Percentiles rank a stretch among this genome's conserved stretches.
phyloP scores from a whole-genome alignment of 2,113 vertebrate genomes.

The Thomomys bottae region DNA sequence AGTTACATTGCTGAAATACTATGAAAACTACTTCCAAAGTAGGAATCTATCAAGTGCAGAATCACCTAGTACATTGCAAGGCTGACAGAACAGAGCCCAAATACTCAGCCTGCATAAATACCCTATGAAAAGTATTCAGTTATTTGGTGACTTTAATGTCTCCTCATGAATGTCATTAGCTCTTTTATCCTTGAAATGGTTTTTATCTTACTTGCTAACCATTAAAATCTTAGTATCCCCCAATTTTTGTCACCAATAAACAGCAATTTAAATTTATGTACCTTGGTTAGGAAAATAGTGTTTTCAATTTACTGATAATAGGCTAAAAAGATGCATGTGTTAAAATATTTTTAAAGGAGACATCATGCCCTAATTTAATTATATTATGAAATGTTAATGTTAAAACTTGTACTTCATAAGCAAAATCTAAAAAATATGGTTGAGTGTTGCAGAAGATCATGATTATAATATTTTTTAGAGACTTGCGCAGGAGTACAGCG shows the following conservation, averaged over 20 bases:
- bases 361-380: slow-evolving; percentile 25
- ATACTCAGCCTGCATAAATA: not conserved
- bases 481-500: slow-evolving; percentile 47
- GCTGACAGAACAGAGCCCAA: not conserved
- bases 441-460: slow-evolving; percentile 58
- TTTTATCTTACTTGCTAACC: slow-evolving; percentile 33
- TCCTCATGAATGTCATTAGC: not conserved
- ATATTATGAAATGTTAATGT: slow-evolving; percentile 46
- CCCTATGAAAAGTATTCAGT: not conserved
- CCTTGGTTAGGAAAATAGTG: slow-evolving; percentile 42
- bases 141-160: not conserved
- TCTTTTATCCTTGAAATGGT: slow-evolving; percentile 44
- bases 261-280: slow-evolving; percentile 53
- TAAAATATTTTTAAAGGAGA: slow-evolving; percentile 53
- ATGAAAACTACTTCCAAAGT: slow-evolving; percentile 27
- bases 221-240: slow-evolving; percentile 43
- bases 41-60: slow-evolving; percentile 33
- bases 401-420: slow-evolving; percentile 39
- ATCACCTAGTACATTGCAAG: not conserved
- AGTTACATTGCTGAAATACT: slow-evolving; percentile 20
- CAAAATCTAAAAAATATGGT: not conserved
- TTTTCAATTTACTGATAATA: slow-evolving; percentile 27
- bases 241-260: slow-evolving; percentile 52
- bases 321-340: slow-evolving; percentile 40
- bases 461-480: slow-evolving; percentile 36